Percentiles rank a stretch among this genome's conserved stretches.
phyloP scores from a whole-genome alignment of 1,140 invertebrate species.

The Asobara japonica region DNA sequence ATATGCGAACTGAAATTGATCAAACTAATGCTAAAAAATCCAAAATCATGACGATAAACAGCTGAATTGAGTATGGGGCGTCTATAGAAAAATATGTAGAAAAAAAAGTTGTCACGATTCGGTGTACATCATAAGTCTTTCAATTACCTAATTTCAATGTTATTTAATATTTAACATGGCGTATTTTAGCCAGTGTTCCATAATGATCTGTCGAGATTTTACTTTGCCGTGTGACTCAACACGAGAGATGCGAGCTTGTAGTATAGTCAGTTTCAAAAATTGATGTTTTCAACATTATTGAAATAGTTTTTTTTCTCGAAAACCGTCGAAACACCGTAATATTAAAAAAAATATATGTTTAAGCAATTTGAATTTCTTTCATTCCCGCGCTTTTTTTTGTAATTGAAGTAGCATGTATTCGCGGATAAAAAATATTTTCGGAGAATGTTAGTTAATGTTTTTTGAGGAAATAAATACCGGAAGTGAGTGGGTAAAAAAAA shows the following conservation, averaged over 20 bases:
- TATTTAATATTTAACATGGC: constrained; percentile 42
- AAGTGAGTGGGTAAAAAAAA: no score
- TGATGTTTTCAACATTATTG: no score
- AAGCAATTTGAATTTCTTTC: no score
- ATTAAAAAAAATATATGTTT: no score
- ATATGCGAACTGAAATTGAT: constrained; percentile 24
- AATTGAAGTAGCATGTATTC: no score
- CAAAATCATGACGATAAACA: constrained; percentile 40
- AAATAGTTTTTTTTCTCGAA: no score
- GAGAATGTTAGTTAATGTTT: no score
- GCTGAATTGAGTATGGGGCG: constrained; percentile 50
- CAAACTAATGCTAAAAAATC: not conserved
- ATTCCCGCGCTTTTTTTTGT: no score
- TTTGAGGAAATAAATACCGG: no score
- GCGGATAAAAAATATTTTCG: no score
- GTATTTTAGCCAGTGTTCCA: constrained; percentile 32
- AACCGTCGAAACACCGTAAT: no score
- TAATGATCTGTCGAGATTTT: constrained; percentile 41
- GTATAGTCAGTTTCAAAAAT: constrained; percentile 43
- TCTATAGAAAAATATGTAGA: constrained; percentile 51
- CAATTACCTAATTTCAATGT: constrained; percentile 18
- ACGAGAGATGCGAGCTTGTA: constrained; percentile 52
- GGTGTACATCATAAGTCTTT: constrained; percentile 44
- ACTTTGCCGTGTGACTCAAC: constrained; percentile 43
- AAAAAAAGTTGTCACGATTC: constrained; percentile 56